Conservation (phyloP, 2,888 invertebrate species). For the Protodeltote pygarga region DNA sequence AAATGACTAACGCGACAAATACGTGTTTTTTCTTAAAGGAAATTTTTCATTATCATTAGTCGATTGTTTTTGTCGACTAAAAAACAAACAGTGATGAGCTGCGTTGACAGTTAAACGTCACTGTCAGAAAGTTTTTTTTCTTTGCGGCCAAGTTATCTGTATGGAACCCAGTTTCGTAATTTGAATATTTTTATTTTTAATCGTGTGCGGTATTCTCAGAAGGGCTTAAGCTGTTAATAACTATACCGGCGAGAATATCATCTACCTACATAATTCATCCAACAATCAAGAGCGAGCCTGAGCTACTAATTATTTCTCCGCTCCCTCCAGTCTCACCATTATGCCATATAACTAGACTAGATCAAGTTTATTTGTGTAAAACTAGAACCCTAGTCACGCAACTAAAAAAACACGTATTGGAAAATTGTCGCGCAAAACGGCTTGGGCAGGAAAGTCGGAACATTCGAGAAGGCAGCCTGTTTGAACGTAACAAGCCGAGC, state of each 20-base stretch:
- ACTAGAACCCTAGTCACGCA: constrained; percentile 54
- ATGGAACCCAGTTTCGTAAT: constrained; percentile 22
- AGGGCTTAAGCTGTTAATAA: constrained; percentile 24
- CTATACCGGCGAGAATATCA: constrained; percentile 25
- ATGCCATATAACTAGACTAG: constrained; percentile 49
- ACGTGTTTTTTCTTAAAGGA: constrained; percentile 30
- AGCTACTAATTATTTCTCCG: constrained; percentile 32
- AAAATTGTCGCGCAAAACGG: constrained; percentile 57
- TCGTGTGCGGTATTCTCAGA: constrained; percentile 27
- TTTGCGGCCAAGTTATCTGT: constrained; percentile 3
- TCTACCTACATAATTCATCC: constrained; percentile 36
- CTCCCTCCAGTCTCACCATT: constrained; percentile 38
- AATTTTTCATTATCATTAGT: constrained; percentile 3
- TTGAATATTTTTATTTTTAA: constrained; percentile 24
- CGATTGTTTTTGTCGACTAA: background rate
- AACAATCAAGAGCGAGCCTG: constrained; percentile 22
- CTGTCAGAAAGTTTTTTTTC: background rate
- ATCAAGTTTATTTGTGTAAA: constrained; percentile 67
- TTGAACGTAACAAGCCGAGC: constrained; percentile 57
- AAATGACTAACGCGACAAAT: constrained; percentile 43
- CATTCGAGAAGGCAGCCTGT: constrained; percentile 66
- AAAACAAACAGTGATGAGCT: background rate
- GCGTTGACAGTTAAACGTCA: background rate
- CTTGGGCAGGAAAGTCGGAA: constrained; percentile 73
- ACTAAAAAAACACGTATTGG: constrained; percentile 56